These are phyloP conservation scores for Eristalis tenax DNA, from an alignment of 2,888 invertebrate species.

Conservation along the genomic window DNA sequence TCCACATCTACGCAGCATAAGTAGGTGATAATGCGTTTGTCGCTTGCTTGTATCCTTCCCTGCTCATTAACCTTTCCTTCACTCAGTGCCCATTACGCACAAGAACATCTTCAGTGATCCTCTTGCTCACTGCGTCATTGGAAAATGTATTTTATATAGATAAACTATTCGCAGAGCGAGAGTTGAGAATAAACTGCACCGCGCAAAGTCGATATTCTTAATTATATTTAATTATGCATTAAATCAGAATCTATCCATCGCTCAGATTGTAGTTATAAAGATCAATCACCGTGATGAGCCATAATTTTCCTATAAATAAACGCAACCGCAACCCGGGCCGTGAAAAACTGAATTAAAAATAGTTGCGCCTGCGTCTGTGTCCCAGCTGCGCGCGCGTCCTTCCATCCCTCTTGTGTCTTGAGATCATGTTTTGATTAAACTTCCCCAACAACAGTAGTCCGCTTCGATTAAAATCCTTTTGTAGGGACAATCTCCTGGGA, in stretches of 20 bases:
- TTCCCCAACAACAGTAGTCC: constrained; percentile 23
- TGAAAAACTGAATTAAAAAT: constrained; percentile 44
- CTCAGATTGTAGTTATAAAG: constrained; percentile 67
- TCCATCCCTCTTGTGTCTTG: neutral
- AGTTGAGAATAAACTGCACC: constrained; percentile 41
- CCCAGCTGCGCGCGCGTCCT: neutral
- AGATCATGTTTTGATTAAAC: constrained; percentile 65
- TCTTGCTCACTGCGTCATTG: neutral
- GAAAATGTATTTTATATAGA: neutral
- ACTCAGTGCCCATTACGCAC: constrained; percentile 21
- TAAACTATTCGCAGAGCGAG: constrained; percentile 18
- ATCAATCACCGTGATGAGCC: constrained; percentile 69
- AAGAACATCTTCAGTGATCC: constrained; percentile 3
- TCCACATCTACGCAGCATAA: neutral
- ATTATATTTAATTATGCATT: constrained; percentile 71
- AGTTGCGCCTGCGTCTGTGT: constrained; percentile 15
- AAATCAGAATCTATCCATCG: constrained; percentile 64
- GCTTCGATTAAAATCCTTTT: constrained; percentile 47
- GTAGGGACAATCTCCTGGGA: constrained; percentile 35
- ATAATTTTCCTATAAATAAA: constrained; percentile 71
- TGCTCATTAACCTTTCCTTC: constrained; percentile 18
- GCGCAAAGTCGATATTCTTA: constrained; percentile 54
- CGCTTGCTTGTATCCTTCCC: neutral
- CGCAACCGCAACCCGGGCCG: neutral
- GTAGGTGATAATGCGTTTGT: constrained; percentile 19